These are phyloP conservation scores for Lochmaea capreae DNA, from an alignment of 2,888 invertebrate species.

Conservation along the genomic window DNA sequence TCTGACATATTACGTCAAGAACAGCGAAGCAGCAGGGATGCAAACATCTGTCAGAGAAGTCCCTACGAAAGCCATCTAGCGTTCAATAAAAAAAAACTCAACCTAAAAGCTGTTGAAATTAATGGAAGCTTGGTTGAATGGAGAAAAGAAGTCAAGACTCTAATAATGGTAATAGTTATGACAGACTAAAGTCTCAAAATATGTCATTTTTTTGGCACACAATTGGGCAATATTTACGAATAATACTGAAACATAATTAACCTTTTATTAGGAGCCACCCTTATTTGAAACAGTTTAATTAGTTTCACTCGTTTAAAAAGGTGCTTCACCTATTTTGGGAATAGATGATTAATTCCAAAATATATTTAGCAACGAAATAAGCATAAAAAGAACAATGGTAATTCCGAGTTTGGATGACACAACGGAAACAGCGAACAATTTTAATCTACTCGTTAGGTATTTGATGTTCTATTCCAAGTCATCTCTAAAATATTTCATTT, in stretches of 20 bases:
- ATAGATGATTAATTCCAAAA: not conserved
- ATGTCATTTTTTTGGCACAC: no score
- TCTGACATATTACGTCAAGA: no score
- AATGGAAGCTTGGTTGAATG: no score
- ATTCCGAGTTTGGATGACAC: not conserved
- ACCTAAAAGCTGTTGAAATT: no score
- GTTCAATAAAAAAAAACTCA: no score
- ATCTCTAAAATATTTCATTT: constrained; percentile 9
- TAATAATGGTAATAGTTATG: no score
- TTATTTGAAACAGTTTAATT: not conserved
- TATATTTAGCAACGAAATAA: constrained; percentile 4
- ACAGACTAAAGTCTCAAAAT: no score
- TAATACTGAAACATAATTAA: no score
- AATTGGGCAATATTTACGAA: no score
- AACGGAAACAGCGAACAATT: constrained; percentile 1
- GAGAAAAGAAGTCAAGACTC: no score
- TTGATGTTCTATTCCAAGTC: constrained; percentile 4
- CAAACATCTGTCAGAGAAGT: not conserved
- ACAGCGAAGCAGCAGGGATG: not conserved
- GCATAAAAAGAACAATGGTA: not conserved
- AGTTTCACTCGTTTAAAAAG: not conserved
- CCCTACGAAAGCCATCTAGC: not conserved
- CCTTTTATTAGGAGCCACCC: not conserved
- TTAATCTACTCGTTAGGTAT: not conserved
- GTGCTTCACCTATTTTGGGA: not conserved